phyloP scores from a whole-genome alignment of 2,888 invertebrate species.

The Ophion obscuratus region DNA sequence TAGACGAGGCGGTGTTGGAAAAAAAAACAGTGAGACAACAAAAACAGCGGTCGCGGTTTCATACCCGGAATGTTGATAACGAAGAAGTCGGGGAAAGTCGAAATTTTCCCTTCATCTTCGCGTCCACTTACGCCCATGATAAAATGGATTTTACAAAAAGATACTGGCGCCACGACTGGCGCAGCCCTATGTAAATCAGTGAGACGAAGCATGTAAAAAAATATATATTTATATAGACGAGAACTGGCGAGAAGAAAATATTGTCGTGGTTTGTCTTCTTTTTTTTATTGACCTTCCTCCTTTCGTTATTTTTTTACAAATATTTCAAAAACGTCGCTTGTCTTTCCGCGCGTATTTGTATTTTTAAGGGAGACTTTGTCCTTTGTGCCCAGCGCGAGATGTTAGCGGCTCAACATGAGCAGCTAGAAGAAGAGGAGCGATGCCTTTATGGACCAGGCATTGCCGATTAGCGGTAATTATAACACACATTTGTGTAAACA shows the following conservation, averaged over 20 bases:
- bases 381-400: too few species aligned
- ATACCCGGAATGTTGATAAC: background rate
- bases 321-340: background rate
- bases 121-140: too few species aligned
- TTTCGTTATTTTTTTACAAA: background rate
- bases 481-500: too few species aligned
- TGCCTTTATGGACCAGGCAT: too few species aligned
- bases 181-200: conserved; percentile 36
- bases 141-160: too few species aligned
- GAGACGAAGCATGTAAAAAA: conserved; percentile 48
- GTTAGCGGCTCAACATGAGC: too few species aligned
- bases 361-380: too few species aligned
- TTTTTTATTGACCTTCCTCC: background rate
- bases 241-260: conserved; percentile 41
- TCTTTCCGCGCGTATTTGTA: background rate
- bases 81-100: background rate
- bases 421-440: too few species aligned
- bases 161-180: too few species aligned
- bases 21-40: background rate
- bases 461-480: too few species aligned
- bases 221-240: conserved; percentile 48
- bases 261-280: conserved; percentile 16
- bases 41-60: background rate
- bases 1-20: background rate
- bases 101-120: background rate